Conservation (phyloP, 2,888 invertebrate genomes). For the Latrodectus elegans region DNA sequence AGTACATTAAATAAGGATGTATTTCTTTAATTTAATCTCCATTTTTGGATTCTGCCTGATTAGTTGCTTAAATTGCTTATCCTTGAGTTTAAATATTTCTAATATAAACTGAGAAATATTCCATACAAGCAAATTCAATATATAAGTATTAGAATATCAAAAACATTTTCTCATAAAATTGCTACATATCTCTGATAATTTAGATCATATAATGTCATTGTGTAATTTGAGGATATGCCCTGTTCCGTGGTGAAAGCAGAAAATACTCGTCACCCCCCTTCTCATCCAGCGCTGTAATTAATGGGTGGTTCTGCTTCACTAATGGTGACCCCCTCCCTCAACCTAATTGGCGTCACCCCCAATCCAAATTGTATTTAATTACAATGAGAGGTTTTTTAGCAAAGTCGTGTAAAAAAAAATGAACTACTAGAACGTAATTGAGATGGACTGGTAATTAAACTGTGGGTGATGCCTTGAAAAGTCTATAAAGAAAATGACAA, state of each 20-base stretch:
- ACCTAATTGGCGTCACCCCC: slow-evolving; percentile 68
- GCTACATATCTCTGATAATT: no score
- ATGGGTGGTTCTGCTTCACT: slow-evolving; percentile 69
- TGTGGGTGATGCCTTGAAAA: slow-evolving; percentile 51
- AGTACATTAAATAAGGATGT: no score
- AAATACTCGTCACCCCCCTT: slow-evolving; percentile 36
- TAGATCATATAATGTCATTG: neutral
- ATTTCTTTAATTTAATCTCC: no score
- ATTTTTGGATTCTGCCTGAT: no score
- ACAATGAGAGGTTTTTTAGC: slow-evolving; percentile 66
- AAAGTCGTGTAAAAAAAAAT: slow-evolving; percentile 46
- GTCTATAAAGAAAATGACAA: slow-evolving; percentile 7
- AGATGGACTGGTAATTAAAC: slow-evolving; percentile 66
- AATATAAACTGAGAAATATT: no score
- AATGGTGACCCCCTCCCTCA: slow-evolving; percentile 58
- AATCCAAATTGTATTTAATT: slow-evolving; percentile 68
- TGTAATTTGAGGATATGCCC: slow-evolving; percentile 40
- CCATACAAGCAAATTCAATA: no score
- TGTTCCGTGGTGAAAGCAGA: slow-evolving; percentile 18
- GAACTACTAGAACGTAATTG: slow-evolving; percentile 54
- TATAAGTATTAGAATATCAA: no score
- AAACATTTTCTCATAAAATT: no score
- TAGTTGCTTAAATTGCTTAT: no score
- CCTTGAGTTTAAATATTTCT: no score
- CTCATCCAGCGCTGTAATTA: slow-evolving; percentile 59